phyloP scores from a whole-genome alignment of 1,140 invertebrate genomes.

The Hylaeus volcanicus region DNA sequence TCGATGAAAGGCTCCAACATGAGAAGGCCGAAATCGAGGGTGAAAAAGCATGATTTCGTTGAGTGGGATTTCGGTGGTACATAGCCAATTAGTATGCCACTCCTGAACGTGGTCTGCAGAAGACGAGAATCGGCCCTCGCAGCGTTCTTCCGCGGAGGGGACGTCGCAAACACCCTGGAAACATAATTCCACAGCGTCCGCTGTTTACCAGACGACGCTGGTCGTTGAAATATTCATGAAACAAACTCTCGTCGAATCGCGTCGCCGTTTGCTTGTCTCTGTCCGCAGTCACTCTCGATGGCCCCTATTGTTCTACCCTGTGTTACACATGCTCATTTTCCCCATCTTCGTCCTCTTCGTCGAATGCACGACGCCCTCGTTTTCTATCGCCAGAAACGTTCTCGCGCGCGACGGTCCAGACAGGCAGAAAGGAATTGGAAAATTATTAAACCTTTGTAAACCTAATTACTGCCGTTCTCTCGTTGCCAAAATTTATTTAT shows the following conservation, averaged over 20 bases:
- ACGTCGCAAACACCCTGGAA: constrained; percentile 36
- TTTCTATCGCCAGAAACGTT: constrained; percentile 25
- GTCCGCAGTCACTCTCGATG: constrained; percentile 59
- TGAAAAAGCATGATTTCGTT: constrained; percentile 1
- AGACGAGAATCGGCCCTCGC: constrained; percentile 26
- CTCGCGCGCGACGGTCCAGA: neutral
- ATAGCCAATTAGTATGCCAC: constrained; percentile 61
- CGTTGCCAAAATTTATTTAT: neutral
- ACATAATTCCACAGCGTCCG: constrained; percentile 60
- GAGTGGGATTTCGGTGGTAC: constrained; percentile 15
- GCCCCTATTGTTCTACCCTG: constrained; percentile 72
- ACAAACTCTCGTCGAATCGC: constrained; percentile 54
- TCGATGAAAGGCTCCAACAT: neutral
- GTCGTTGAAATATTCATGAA: constrained; percentile 75
- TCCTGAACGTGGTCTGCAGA: constrained; percentile 3
- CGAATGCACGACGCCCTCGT: constrained; percentile 3
- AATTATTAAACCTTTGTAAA: too few relatives aligned
- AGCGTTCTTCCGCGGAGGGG: neutral
- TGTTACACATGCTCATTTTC: constrained; percentile 63
- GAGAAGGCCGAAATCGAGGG: neutral
- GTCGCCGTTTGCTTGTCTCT: constrained; percentile 20
- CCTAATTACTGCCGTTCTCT: too few relatives aligned
- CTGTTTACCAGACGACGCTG: constrained; percentile 66
- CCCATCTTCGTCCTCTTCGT: constrained; percentile 39
- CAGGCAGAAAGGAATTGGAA: too few relatives aligned